Conservation (phyloP, 2,113 vertebrate genomes). For the Saimiri boliviensis region DNA sequence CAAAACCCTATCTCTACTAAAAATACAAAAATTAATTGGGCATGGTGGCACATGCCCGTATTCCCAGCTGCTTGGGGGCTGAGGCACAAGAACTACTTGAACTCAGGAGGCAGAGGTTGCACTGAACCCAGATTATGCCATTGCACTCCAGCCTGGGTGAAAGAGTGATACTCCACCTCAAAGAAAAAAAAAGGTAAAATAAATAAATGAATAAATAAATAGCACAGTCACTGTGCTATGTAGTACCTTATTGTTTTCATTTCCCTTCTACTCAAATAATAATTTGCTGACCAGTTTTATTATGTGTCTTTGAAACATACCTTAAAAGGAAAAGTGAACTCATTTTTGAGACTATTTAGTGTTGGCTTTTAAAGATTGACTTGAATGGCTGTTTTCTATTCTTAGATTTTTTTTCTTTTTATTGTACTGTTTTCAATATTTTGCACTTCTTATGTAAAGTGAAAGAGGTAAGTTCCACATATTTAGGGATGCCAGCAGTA, state of each 20-base stretch:
- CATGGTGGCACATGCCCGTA: no score
- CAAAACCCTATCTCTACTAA: no score
- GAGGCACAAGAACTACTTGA: no score
- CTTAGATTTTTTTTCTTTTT: neutral
- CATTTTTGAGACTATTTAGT: neutral
- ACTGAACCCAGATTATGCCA: no score
- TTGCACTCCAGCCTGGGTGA: no score
- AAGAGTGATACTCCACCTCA: no score
- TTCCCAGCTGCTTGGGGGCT: no score
- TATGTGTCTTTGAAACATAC: neutral
- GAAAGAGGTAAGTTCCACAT: neutral
- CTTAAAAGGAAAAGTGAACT: constrained; percentile 21
- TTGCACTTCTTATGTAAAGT: neutral
- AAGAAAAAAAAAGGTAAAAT: no score
- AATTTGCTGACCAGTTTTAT: neutral
- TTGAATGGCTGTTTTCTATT: neutral
- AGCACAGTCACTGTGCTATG: neutral
- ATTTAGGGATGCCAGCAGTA: neutral
- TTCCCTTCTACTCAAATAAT: neutral
- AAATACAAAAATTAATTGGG: no score
- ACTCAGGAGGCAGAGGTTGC: no score
- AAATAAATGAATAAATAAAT: no score
- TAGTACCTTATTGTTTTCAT: neutral
- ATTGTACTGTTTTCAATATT: neutral
- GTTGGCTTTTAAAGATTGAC: neutral